Percentiles rank a stretch among this genome's conserved stretches.
Evolutionary conservation across 2,797 vertebrate species (phyloP).

Genomic region (Strix occidentalis): DNA sequence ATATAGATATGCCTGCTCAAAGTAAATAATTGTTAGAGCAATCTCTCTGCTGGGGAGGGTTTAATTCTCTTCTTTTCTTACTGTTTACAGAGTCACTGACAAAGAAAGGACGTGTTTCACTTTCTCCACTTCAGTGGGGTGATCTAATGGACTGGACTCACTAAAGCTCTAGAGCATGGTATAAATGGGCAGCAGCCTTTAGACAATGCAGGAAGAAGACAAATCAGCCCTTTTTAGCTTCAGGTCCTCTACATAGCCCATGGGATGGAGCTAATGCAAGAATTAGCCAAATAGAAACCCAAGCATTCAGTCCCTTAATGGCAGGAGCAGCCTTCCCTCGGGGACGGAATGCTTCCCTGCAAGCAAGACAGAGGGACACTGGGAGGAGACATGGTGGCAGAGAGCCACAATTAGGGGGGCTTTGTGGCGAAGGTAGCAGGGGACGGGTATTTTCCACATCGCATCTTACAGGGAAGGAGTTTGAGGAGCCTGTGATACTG

Average conservation of each 20-base stretch:
- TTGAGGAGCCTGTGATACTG: not conserved
- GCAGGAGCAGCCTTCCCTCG: not conserved
- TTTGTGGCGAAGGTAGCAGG: not conserved
- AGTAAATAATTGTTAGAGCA: slow-evolving; percentile 52
- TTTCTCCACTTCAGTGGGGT: slow-evolving; percentile 63
- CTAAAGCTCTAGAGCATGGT: slow-evolving; percentile 20
- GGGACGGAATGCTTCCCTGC: not conserved
- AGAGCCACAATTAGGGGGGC: not conserved
- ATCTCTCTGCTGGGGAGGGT: not conserved
- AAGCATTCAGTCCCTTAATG: not conserved
- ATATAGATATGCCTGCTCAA: slow-evolving; percentile 51
- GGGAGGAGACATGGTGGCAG: not conserved
- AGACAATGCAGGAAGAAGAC: not conserved
- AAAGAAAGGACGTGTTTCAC: slow-evolving; percentile 46
- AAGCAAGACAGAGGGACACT: not conserved
- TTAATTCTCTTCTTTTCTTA: slow-evolving; percentile 12
- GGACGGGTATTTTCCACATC: not conserved
- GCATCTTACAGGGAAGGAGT: not conserved
- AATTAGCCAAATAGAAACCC: slow-evolving; percentile 2
- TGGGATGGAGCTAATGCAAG: slow-evolving; percentile 19
- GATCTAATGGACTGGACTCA: slow-evolving; percentile 28
- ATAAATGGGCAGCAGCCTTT: slow-evolving; percentile 39
- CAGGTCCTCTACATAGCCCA: slow-evolving; percentile 19
- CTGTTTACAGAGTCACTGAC: slow-evolving; percentile 9
- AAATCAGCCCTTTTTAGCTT: slow-evolving; percentile 54